Base-by-base conservation (phyloP, 2,113 vertebrate genomes). In the Procapra przewalskii region DNA sequence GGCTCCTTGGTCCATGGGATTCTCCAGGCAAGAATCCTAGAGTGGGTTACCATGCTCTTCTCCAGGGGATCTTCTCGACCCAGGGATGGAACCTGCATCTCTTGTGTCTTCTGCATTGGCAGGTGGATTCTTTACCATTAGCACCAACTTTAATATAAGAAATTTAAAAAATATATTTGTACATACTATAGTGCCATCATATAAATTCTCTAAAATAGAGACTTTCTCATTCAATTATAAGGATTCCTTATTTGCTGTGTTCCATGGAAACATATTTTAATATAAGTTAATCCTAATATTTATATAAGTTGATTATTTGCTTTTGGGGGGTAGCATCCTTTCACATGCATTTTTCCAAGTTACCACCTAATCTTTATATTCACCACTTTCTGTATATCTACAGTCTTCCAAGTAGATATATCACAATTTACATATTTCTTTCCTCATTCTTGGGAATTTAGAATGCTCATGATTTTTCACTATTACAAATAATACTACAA, bases 381-480 rank as follows among this genome's bases (percentile, higher is more conserved):
- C 25, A 90, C 21, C 12, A 13, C 90, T 92, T 91, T 79, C 6
- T 17, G 48, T 75, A 83, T 27, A 25, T 88, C n/a, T 91, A 75
- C 33, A 84, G 8, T n/a, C 48, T 93, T 93, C 52, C 36, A 79
- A 88, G 75, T 45, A 19, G 75, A 88, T 59, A 40, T 94, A 21
- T 52, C 52, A 14, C 79, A 52, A 88, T 95, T 94, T 93, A 71
- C 9, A 16, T 62, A 50, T 59, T 55, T 17, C 3, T n/a, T 79
- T 92, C 43, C n/a, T 95, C 64, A 64, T 55, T 86, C 29, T 87
- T 90, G 8, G 6, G 1, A 88, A 62, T 60, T 87, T 84, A 80
- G 87, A 81, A 94, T 79, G 67, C 29, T 92, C 93, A 71, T 81
- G 52, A 91, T 83, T 95, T 94, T 67, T 96, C 60, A 81, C 40